Evolutionary conservation across 2,797 vertebrate species (phyloP), one percentile per base, ranked within the genome.

Genomic region (Acanthurus leucopareius): DNA sequence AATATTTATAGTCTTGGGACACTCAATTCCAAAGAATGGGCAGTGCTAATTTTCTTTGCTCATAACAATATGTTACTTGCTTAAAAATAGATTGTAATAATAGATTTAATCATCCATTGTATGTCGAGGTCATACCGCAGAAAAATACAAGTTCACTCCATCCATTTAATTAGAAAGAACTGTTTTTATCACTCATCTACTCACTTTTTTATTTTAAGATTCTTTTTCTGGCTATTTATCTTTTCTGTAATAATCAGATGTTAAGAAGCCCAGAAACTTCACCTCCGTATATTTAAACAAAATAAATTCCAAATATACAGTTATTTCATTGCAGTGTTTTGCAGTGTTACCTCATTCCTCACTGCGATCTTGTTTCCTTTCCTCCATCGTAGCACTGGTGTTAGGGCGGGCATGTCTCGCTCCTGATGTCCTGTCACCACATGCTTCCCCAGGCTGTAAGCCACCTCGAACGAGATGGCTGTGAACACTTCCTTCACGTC

Each of bases 401-500:
- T 94, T 71, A 99, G 96, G 0, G 95, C 75, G 0, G 97, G 96
- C 59, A 99, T 93, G 5, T 97, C 97, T 66, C 89, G 93, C 19
- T 95, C 95, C 22, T 93, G 93, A 16, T 80, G 80, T 84, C 89
- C 95, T 0, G 92, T 88, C 40, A 95, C 44, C 47, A 93, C 45
- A 0, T 98, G 97, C 70, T 95, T 95, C 1, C 94, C 95, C 64
- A 99, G 96, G 89, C 94, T 96, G 90, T 99, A 99, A 0, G 96
- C 92, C 9, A 93, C 96, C 92, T 99, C 98, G 35, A 99, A 99
- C 3, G 96, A 91, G 79, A 99, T 98, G 51, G 97, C 95, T 2
- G 97, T 96, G 91, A 99, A 99, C 79, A 99, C 98, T 0, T 99
- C 98, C 90, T 97, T 96, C 35, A 99, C 97, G 59, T 98, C 96